Percentiles rank a stretch among this genome's conserved stretches.
Evolutionary conservation across 2,888 invertebrate genomes (phyloP).

Genomic region (Melikaiella ostensackeni): DNA sequence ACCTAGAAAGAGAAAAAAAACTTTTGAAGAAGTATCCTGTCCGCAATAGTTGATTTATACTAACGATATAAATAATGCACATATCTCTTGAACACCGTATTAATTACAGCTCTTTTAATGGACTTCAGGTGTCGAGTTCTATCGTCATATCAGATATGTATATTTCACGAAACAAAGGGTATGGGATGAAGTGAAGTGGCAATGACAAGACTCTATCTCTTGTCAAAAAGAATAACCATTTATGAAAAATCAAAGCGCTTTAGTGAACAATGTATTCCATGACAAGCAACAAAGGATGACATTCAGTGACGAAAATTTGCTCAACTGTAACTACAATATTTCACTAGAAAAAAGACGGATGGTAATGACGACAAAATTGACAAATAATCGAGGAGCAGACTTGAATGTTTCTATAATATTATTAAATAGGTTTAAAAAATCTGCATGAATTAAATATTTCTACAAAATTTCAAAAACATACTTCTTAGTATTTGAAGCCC

Average conservation of each 20-base stretch:
- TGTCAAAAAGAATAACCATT: constrained; percentile 6
- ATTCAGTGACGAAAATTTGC: no score
- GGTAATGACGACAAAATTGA: no score
- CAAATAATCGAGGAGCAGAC: no score
- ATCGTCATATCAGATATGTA: neutral
- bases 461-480: no score
- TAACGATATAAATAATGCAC: neutral
- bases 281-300: neutral
- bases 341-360: no score
- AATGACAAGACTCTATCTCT: neutral
- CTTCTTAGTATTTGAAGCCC: no score
- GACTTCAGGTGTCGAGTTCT: neutral
- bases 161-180: neutral
- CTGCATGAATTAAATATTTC: no score
- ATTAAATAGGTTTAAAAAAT: no score
- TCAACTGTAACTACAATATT: no score
- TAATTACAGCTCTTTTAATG: neutral
- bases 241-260: neutral
- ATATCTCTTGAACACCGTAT: neutral
- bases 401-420: no score
- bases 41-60: no score
- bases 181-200: neutral
- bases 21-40: constrained; percentile 13
- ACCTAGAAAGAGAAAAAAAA: constrained; percentile 78
- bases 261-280: neutral